A percentile compares a stretch with the other conserved stretches of the same genome.
Conservation (phyloP, 2,888 invertebrate species). For the Brachypalpus laphriformis region DNA sequence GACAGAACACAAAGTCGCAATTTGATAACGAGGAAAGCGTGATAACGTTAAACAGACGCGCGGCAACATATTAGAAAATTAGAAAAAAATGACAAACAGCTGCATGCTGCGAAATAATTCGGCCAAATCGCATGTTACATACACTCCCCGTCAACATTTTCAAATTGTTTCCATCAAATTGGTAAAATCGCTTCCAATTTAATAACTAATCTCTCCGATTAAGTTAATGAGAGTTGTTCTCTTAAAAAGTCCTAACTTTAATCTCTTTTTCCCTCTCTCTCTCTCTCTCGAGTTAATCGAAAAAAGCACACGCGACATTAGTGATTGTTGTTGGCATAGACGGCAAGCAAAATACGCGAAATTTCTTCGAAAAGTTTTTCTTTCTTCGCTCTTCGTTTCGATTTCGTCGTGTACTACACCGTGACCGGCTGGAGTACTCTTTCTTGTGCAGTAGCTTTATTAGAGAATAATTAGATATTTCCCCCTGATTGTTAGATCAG, state of each 20-base stretch:
- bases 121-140: not conserved
- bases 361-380: not conserved
- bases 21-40: not conserved
- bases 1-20: not conserved
- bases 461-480: constrained; percentile 68
- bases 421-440: not conserved
- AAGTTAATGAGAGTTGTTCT: not conserved
- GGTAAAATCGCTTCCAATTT: not conserved
- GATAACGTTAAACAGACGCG: not conserved
- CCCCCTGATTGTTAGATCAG: constrained; percentile 74
- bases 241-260: constrained; percentile 21
- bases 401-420: not conserved
- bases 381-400: not conserved
- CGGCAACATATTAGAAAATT: not conserved
- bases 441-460: constrained; percentile 29
- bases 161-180: constrained; percentile 5
- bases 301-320: not conserved
- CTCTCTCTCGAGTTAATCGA: not conserved
- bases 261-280: not conserved
- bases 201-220: not conserved
- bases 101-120: constrained; percentile 5
- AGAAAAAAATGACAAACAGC: not conserved
- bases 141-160: not conserved
- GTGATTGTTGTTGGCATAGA: not conserved
- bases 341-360: not conserved